These are phyloP conservation scores for Periophthalmodon schlosseri DNA, from an alignment of 2,113 vertebrate genomes.

Conservation along the genomic window DNA sequence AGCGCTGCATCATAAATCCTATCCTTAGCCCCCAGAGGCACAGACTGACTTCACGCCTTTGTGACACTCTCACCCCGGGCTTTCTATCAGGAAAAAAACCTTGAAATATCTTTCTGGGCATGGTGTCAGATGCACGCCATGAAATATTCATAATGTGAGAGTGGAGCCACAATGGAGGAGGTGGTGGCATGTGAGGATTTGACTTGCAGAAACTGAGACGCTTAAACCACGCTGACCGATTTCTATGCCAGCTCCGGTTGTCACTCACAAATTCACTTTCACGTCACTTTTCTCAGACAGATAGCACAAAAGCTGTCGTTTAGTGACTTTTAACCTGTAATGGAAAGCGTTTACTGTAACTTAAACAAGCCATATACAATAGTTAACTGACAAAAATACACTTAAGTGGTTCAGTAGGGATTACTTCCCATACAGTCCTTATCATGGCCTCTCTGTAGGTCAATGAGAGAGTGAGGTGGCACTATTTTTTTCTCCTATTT, in stretches of 20 bases:
- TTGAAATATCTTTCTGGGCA: constrained; percentile 73
- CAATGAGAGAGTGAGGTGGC: too few relatives aligned
- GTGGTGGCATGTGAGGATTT: constrained; percentile 67
- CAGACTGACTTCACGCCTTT: constrained; percentile 68
- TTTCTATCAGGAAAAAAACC: constrained; percentile 59
- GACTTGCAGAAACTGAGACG: constrained; percentile 71
- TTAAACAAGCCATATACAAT: background rate
- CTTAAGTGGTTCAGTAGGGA: background rate
- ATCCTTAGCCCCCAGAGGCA: constrained; percentile 56
- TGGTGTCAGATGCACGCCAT: constrained; percentile 74
- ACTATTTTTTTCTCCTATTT: too few relatives aligned
- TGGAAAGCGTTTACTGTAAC: constrained; percentile 27
- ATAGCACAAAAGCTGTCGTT: constrained; percentile 46
- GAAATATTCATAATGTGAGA: constrained; percentile 76
- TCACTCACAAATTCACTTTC: constrained; percentile 66
- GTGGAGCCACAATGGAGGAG: constrained; percentile 69
- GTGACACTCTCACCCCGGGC: constrained; percentile 73
- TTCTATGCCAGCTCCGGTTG: constrained; percentile 59
- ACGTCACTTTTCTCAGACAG: constrained; percentile 40
- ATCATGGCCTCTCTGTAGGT: too few relatives aligned
- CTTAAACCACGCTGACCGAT: constrained; percentile 60
- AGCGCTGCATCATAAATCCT: constrained; percentile 61
- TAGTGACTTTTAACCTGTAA: constrained; percentile 41
- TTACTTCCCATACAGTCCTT: too few relatives aligned
- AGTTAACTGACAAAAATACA: background rate